phyloP scores from a whole-genome alignment of 2,888 invertebrate genomes.

The Marronus borbonicus region DNA sequence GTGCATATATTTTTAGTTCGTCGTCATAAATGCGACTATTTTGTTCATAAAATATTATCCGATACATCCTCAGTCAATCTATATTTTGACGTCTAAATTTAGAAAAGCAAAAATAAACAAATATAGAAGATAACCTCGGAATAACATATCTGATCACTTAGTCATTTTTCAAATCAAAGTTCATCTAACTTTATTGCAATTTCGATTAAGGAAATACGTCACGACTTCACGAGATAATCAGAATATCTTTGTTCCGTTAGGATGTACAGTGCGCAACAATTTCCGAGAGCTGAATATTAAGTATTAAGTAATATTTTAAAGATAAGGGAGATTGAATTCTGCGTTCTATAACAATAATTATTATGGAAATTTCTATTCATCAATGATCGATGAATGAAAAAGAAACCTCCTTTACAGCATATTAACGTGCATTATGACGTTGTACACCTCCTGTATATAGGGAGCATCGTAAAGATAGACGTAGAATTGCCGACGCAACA shows the following conservation, averaged over 20 bases:
- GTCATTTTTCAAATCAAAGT: slow-evolving; percentile 9
- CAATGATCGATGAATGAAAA: no score
- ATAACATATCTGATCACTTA: neutral
- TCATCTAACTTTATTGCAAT: neutral
- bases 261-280: neutral
- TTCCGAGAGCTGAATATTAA: no score
- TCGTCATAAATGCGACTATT: no score
- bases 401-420: no score
- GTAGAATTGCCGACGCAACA: neutral
- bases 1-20: no score
- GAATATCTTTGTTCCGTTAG: neutral
- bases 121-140: slow-evolving; percentile 6
- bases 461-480: neutral
- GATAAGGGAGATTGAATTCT: no score
- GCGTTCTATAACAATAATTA: neutral
- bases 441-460: no score
- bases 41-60: no score
- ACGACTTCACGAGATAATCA: neutral
- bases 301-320: no score
- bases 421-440: no score
- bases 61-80: no score
- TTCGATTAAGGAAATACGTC: neutral
- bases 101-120: neutral
- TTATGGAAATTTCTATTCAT: neutral
- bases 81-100: no score